Percentiles rank a stretch among this genome's conserved stretches.
Conservation (phyloP, 1,140 invertebrate species). For the Camponotus floridanus region DNA sequence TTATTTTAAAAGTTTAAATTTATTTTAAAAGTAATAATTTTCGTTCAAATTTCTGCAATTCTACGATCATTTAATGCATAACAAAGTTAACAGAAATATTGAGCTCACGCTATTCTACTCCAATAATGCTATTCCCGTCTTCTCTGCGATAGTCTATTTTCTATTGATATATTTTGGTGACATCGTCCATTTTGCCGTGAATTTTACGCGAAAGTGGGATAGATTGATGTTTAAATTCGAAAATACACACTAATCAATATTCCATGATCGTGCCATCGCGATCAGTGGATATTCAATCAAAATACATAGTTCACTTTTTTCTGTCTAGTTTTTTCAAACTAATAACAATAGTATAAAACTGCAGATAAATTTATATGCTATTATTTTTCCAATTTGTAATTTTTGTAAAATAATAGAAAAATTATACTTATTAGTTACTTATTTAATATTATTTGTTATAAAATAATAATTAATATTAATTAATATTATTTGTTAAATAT, state of each 20-base stretch:
- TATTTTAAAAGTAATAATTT: neutral
- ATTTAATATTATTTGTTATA: neutral
- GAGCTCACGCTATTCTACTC: slow-evolving; percentile 4
- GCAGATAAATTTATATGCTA: neutral
- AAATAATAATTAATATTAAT: too few relatives aligned
- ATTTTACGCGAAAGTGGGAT: slow-evolving; percentile 11
- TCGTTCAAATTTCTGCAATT: neutral
- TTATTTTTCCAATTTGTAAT: neutral
- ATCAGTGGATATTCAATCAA: neutral
- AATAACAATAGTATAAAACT: neutral
- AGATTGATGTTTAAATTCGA: slow-evolving; percentile 20
- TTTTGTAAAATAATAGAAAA: neutral
- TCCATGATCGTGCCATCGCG: neutral
- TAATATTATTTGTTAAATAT: neutral
- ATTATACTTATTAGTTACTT: too few relatives aligned
- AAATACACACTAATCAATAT: slow-evolving; percentile 1
- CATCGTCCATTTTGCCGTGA: neutral
- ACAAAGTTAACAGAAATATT: neutral
- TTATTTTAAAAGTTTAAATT: too few relatives aligned
- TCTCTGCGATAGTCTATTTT: neutral
- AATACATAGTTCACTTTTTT: neutral
- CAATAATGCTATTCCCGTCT: neutral
- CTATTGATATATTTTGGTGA: neutral
- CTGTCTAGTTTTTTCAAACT: neutral
- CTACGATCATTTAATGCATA: neutral